phyloP scores from a whole-genome alignment of 2,797 vertebrate species.

The Gephyroberyx darwinii region DNA sequence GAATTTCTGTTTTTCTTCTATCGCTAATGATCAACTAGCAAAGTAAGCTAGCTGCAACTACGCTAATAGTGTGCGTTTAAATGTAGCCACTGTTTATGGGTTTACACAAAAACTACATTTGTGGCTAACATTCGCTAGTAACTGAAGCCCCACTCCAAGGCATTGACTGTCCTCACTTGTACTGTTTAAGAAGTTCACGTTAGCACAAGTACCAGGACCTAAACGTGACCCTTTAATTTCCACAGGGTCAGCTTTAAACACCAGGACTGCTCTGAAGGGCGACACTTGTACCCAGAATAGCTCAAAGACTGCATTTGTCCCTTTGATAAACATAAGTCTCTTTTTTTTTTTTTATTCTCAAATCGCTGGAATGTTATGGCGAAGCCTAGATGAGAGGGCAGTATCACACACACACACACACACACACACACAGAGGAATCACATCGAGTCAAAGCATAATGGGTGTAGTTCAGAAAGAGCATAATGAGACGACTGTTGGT shows the following conservation, averaged over 20 bases:
- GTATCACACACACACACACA: slow-evolving; percentile 53
- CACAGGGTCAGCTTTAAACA: slow-evolving; percentile 33
- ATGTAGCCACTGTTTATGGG: background rate
- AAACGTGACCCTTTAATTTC: slow-evolving; percentile 45
- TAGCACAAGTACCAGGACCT: background rate
- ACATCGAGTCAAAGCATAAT: slow-evolving; percentile 63
- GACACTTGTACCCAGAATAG: slow-evolving; percentile 70
- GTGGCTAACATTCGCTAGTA: slow-evolving; percentile 38
- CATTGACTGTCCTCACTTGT: slow-evolving; percentile 50
- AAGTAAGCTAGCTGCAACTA: too few relatives aligned
- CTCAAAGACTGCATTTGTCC: slow-evolving; percentile 59
- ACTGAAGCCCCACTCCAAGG: slow-evolving; percentile 14
- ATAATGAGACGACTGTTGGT: slow-evolving; percentile 74
- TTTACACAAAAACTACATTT: slow-evolving; percentile 40
- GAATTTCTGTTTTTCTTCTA: too few relatives aligned
- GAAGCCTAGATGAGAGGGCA: slow-evolving; percentile 49
- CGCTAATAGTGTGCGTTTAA: background rate
- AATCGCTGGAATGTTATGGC: slow-evolving; percentile 65
- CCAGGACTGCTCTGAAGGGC: slow-evolving; percentile 56
- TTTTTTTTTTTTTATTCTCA: slow-evolving; percentile 41
- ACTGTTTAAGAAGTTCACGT: slow-evolving; percentile 7
- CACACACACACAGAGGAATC: slow-evolving; percentile 30
- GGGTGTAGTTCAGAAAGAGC: slow-evolving; percentile 60
- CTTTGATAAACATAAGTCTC: slow-evolving; percentile 62
- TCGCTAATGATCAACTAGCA: too few relatives aligned